Evolutionary conservation across 2,888 invertebrate genomes (phyloP), one percentile per base, ranked within the genome.

Genomic region (Platycnemis pennipes): DNA sequence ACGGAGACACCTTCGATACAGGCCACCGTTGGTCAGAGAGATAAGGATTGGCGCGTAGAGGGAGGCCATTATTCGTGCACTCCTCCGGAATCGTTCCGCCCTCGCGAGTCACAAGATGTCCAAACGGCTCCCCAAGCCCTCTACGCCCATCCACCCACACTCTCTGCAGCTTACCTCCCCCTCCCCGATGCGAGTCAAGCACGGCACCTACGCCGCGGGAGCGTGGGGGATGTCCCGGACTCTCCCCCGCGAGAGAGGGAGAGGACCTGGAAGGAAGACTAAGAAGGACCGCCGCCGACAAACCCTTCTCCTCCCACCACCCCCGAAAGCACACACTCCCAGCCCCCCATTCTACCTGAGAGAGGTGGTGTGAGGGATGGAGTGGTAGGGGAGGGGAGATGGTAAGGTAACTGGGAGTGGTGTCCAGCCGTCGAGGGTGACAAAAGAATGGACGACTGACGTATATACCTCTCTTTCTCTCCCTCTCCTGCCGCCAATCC

Each of bases 391-490:
- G 49, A 19, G 49, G 49, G 37, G 2, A 7, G 77, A 63, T 63
- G 56, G n/a, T n/a, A 63, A 91, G 91, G 89, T 89, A 89, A 89
- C 89, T 56, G 89, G 89, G 91, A 91, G 91, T 91, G 91, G 91
- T 91, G 91, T 91, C 91, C 91, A 45, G 63, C 91, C 91, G 63
- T 63, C 63, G 91, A 91, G 91, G n/a, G 91, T 91, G 91, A 91
- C 91, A 91, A 63, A 91, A 91, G 91, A 91, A 91, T 91, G 91
- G 63, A 91, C 63, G 91, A 91, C 91, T 91, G 69, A 91, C 91
- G 91, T 63, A 91, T 91, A 91, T 91, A 91, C 91, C 91, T 91
- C 91, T 69, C 91, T 91, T n/a, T 87, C 87, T 77, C 37, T 63
- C 63, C 19, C 63, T 3, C n/a, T 63, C 63, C 63, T 26, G 4